phyloP scores from a whole-genome alignment of 2,888 invertebrate species.

The Megamerina dolium region DNA sequence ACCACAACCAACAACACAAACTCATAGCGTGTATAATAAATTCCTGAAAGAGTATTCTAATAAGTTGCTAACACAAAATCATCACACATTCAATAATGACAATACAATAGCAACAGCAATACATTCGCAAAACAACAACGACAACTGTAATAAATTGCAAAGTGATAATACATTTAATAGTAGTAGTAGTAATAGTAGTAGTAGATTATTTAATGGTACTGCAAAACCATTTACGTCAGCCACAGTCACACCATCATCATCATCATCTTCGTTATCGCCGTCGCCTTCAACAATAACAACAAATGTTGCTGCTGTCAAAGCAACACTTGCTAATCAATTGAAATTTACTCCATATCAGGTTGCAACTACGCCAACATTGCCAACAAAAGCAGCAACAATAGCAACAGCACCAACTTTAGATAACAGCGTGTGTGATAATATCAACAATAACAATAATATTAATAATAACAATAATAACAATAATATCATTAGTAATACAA shows the following conservation, averaged over 20 bases:
- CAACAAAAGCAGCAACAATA: constrained; percentile 23
- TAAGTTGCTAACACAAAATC: constrained; percentile 32
- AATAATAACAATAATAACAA: constrained; percentile 13
- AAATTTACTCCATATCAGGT: constrained; percentile 45
- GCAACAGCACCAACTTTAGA: constrained; percentile 5
- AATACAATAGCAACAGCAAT: constrained; percentile 7
- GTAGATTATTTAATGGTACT: constrained; percentile 15
- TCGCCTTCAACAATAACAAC: constrained; percentile 3
- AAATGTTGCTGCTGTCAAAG: constrained; percentile 36
- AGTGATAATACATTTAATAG: no score
- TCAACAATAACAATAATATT: no score
- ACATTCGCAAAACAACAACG: constrained; percentile 16
- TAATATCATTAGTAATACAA: constrained; percentile 7
- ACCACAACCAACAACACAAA: constrained; percentile 15
- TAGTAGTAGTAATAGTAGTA: no score
- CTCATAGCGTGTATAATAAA: constrained; percentile 41
- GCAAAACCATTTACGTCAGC: constrained; percentile 21
- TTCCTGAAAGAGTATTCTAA: constrained; percentile 45
- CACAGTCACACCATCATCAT: not conserved
- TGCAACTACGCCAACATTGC: constrained; percentile 25
- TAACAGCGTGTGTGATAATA: no score
- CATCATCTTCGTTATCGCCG: not conserved
- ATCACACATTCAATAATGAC: constrained; percentile 9
- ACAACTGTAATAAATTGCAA: no score
- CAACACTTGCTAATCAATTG: constrained; percentile 43